These are phyloP conservation scores for Scopus umbretta DNA, from an alignment of 2,113 vertebrate genomes.

Conservation along the genomic window DNA sequence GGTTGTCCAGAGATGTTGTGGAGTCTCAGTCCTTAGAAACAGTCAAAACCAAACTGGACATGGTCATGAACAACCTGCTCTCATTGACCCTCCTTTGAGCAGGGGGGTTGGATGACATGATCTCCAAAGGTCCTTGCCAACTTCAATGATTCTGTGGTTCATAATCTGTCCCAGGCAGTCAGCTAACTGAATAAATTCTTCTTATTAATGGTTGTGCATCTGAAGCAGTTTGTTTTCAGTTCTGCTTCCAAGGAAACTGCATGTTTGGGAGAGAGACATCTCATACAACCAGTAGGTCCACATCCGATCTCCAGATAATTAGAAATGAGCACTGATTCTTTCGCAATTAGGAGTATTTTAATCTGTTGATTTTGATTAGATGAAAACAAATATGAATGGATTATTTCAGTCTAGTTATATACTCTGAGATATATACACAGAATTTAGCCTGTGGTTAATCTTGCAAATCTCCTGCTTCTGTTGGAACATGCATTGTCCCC, in stretches of 20 bases:
- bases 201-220: not conserved
- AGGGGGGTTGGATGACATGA: not conserved
- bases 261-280: not conserved
- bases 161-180: not conserved
- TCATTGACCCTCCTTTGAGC: not conserved
- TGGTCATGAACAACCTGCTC: not conserved
- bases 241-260: not conserved
- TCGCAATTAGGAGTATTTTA: not conserved
- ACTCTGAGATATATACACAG: not conserved
- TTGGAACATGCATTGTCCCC: not conserved
- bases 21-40: not conserved
- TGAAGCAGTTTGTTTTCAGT: not conserved
- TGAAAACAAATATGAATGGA: not conserved
- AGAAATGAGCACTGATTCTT: not conserved
- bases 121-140: not conserved
- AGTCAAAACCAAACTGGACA: not conserved
- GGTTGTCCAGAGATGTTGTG: not conserved
- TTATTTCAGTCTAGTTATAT: not conserved
- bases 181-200: not conserved
- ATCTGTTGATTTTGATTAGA: not conserved
- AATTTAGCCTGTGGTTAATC: not conserved
- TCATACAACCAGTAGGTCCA: not conserved
- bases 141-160: not conserved
- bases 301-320: not conserved
- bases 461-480: not conserved